Percentiles rank a stretch among this genome's conserved stretches.
Evolutionary conservation across 2,113 vertebrate species (phyloP).

Genomic region (Pelodiscus sinensis): DNA sequence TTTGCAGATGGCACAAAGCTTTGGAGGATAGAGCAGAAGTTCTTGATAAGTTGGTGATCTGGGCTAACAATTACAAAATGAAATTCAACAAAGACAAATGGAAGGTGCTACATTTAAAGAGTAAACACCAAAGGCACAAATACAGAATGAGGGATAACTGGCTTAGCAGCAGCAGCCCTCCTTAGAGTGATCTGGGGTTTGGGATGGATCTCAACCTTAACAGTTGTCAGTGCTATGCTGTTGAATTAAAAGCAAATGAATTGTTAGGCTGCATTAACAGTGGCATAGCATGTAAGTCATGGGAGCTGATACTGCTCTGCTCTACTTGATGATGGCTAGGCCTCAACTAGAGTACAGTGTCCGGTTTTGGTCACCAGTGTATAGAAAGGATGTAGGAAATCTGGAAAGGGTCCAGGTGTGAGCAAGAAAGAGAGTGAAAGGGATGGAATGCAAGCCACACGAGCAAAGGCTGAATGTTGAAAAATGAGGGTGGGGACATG

Average conservation of each 20-base stretch:
- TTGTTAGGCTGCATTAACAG: neutral
- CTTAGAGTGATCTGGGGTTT: neutral
- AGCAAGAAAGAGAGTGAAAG: neutral
- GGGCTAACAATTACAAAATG: neutral
- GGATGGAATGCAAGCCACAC: neutral
- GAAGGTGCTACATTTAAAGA: neutral
- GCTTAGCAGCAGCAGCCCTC: neutral
- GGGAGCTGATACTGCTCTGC: neutral
- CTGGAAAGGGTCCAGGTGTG: neutral
- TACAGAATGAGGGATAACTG: neutral
- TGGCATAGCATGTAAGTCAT: neutral
- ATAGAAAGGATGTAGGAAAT: neutral
- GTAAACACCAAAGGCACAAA: neutral
- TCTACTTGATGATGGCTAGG: neutral
- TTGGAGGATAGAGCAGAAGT: neutral
- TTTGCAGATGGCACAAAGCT: neutral
- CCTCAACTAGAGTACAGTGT: neutral
- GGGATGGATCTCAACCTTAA: neutral
- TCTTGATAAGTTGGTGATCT: neutral
- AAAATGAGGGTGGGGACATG: neutral
- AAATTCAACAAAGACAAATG: neutral
- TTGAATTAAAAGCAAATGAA: neutral
- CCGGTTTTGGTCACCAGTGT: neutral
- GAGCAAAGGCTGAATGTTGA: neutral
- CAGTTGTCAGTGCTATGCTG: neutral